A percentile compares a stretch with the other conserved stretches of the same genome.
Evolutionary conservation across 2,888 invertebrate genomes (phyloP).

Genomic region (Pandemis cinnamomeana): DNA sequence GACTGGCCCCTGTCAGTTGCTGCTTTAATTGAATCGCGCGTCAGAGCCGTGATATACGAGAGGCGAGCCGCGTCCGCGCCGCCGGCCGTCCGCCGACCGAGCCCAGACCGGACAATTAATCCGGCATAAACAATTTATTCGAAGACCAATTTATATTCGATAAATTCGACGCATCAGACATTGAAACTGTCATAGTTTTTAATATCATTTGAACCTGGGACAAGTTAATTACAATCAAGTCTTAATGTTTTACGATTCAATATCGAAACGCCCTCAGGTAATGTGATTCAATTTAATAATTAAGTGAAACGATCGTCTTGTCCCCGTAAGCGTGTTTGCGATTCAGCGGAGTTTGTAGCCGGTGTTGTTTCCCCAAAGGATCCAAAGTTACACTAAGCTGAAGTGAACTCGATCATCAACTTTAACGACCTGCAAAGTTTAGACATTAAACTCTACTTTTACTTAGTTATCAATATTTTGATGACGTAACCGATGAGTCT

Average conservation of each 20-base stretch:
- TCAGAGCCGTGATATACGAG: constrained; percentile 72
- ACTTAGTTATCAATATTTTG: constrained; percentile 56
- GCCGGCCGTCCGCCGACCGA: constrained; percentile 59
- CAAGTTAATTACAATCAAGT: constrained; percentile 64
- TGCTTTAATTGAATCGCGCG: constrained; percentile 76
- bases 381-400: constrained; percentile 59
- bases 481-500: constrained; percentile 49
- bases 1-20: constrained; percentile 64
- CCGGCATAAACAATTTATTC: constrained; percentile 72
- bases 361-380: constrained; percentile 69
- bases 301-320: constrained; percentile 48
- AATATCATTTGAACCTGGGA: constrained; percentile 62
- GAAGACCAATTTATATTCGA: constrained; percentile 69
- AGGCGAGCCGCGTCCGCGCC: constrained; percentile 50
- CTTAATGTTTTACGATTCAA: constrained; percentile 67
- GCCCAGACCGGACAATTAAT: constrained; percentile 65
- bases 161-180: constrained; percentile 65
- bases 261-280: constrained; percentile 65
- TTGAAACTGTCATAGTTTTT: constrained; percentile 53
- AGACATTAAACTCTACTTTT: constrained; percentile 62
- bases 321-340: constrained; percentile 47
- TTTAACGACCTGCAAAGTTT: constrained; percentile 67
- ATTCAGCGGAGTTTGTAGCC: constrained; percentile 56
- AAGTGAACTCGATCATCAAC: constrained; percentile 69
- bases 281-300: constrained; percentile 60